Evolutionary conservation across 2,888 invertebrate genomes (phyloP).

Genomic region (Steinernema scapterisci): DNA sequence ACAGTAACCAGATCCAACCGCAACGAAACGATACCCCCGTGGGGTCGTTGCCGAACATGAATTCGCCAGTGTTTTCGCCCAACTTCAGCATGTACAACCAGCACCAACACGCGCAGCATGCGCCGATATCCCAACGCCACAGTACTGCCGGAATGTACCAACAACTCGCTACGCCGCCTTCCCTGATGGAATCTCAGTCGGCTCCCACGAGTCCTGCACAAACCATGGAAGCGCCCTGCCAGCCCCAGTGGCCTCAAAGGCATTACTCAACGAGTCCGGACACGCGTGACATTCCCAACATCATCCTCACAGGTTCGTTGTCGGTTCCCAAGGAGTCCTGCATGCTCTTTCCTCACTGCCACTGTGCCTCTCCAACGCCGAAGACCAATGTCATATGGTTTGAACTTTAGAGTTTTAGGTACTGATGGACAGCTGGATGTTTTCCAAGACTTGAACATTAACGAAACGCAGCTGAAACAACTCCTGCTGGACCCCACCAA

Average conservation of each 20-base stretch:
- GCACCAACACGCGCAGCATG: conserved; percentile 5
- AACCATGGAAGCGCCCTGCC: neutral
- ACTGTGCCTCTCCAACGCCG: no score
- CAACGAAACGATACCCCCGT: conserved; percentile 33
- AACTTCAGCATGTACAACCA: conserved; percentile 34
- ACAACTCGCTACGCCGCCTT: neutral
- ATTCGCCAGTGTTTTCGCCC: conserved; percentile 32
- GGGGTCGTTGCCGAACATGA: conserved; percentile 47
- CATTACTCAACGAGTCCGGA: conserved; percentile 6
- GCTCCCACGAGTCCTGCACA: conserved; percentile 3
- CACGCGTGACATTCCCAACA: conserved; percentile 23
- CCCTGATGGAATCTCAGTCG: conserved; percentile 1
- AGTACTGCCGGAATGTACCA: conserved; percentile 16
- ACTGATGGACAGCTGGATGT: conserved; percentile 24
- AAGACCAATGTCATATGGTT: no score
- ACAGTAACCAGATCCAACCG: neutral
- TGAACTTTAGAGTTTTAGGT: no score
- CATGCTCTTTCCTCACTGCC: no score
- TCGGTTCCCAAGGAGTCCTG: no score
- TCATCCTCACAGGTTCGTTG: conserved; percentile 10
- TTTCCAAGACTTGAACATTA: conserved; percentile 21
- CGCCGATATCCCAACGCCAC: conserved; percentile 1
- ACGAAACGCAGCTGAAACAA: conserved; percentile 21
- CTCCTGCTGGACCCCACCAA: conserved; percentile 13
- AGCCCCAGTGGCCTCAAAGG: neutral